phyloP scores from a whole-genome alignment of 2,797 vertebrate species.

The Odontamblyopus lacepedii region DNA sequence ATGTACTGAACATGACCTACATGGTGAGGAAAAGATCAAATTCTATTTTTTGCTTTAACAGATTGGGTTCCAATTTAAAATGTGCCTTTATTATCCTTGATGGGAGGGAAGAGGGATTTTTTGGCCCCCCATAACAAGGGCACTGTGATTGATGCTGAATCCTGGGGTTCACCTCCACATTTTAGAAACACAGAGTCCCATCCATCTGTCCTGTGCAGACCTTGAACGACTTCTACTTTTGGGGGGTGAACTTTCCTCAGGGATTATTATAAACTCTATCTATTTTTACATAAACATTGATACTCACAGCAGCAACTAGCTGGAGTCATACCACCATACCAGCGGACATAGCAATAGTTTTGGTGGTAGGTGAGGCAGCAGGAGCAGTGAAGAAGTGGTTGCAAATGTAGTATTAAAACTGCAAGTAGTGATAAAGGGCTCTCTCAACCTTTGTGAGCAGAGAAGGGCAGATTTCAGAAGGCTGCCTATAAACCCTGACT shows the following conservation, averaged over 20 bases:
- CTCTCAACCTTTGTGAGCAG: no score
- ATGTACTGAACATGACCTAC: constrained; percentile 33
- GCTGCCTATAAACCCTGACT: no score
- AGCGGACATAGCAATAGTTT: not conserved
- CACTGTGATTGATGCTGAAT: constrained; percentile 53
- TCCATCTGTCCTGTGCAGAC: constrained; percentile 42
- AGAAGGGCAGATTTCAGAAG: no score
- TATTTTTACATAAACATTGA: constrained; percentile 4
- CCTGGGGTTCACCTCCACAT: constrained; percentile 44
- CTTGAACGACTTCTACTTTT: constrained; percentile 30
- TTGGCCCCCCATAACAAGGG: constrained; percentile 53
- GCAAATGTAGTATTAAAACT: no score
- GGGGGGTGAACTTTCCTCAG: constrained; percentile 19
- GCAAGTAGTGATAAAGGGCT: no score
- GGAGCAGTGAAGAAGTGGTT: not conserved
- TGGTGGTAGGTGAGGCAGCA: not conserved
- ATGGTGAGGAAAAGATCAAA: constrained; percentile 22
- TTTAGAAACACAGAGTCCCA: constrained; percentile 33
- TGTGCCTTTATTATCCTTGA: constrained; percentile 21
- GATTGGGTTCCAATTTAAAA: constrained; percentile 25
- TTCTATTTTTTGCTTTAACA: constrained; percentile 28
- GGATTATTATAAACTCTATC: not conserved
- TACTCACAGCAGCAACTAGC: not conserved
- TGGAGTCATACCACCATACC: not conserved
- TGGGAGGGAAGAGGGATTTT: constrained; percentile 12